phyloP scores from a whole-genome alignment of 1,140 invertebrate genomes.

The Vanessa tameamea region DNA sequence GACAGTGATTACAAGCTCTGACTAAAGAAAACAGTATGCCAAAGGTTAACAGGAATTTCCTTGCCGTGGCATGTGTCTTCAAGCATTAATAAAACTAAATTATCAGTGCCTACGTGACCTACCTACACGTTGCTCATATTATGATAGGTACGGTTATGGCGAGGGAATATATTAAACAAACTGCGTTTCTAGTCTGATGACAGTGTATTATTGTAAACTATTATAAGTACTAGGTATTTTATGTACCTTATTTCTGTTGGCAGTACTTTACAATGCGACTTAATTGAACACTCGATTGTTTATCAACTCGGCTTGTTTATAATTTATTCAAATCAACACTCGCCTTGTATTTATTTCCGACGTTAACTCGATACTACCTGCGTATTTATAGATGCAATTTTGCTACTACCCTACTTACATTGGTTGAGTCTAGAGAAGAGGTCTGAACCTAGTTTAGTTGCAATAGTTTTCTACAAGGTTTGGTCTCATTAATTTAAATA shows the following conservation, averaged over 20 bases:
- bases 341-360: slow-evolving; percentile 14
- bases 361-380: neutral
- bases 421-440: too few species aligned
- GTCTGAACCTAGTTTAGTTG: neutral
- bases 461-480: neutral
- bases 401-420: neutral
- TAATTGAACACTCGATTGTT: slow-evolving; percentile 43
- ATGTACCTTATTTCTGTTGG: slow-evolving; percentile 44
- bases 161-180: slow-evolving; percentile 46
- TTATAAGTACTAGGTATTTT: slow-evolving; percentile 45
- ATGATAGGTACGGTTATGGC: slow-evolving; percentile 40
- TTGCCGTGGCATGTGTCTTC: slow-evolving; percentile 24
- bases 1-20: slow-evolving; percentile 8
- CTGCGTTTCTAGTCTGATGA: slow-evolving; percentile 31
- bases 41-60: slow-evolving; percentile 36
- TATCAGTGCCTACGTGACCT: slow-evolving; percentile 70
- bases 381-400: slow-evolving; percentile 13
- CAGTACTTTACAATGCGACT: slow-evolving; percentile 50
- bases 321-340: slow-evolving; percentile 28
- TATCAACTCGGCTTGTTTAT: slow-evolving; percentile 42
- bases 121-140: slow-evolving; percentile 59
- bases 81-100: slow-evolving; percentile 42
- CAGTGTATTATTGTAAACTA: slow-evolving; percentile 42
- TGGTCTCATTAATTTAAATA: neutral
- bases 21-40: slow-evolving; percentile 20